These are phyloP conservation scores for Harpalus rufipes DNA, from an alignment of 2,888 invertebrate species.

Conservation along the genomic window DNA sequence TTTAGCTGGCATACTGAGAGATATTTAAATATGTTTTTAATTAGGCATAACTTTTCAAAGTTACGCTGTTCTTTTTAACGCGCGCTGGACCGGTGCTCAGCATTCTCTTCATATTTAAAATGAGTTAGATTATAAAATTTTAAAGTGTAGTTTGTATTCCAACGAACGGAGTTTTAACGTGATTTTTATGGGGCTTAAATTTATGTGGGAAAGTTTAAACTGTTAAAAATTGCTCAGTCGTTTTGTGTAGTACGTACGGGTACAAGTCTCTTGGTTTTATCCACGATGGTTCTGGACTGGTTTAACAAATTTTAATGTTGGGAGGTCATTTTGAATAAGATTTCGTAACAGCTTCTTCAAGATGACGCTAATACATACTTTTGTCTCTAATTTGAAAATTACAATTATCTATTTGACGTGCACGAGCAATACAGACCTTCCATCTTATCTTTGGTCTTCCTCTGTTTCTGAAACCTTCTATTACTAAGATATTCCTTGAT, in stretches of 20 bases:
- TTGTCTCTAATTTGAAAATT: too few species aligned
- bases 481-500: too few species aligned
- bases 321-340: too few species aligned
- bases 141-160: conserved; percentile 28
- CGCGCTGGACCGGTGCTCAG: not conserved
- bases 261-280: not conserved
- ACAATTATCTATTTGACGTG: too few species aligned
- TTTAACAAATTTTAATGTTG: too few species aligned
- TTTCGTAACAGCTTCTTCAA: too few species aligned
- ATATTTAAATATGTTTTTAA: conserved; percentile 54
- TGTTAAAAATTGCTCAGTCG: conserved; percentile 1
- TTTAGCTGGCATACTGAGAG: conserved; percentile 31
- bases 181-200: not conserved
- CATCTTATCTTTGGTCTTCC: too few species aligned
- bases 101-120: conserved; percentile 33
- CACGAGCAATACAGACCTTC: too few species aligned
- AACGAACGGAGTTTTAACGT: not conserved
- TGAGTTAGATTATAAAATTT: conserved; percentile 26
- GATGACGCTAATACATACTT: too few species aligned
- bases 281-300: too few species aligned
- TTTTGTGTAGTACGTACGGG: not conserved
- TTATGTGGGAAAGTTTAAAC: conserved; percentile 10
- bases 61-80: conserved; percentile 23
- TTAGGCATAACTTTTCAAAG: conserved; percentile 42
- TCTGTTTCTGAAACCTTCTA: too few species aligned